A percentile compares a stretch with the other conserved stretches of the same genome.
These are phyloP conservation scores for Amphiprion percula DNA, from an alignment of 2,113 vertebrate species.

Conservation along the genomic window DNA sequence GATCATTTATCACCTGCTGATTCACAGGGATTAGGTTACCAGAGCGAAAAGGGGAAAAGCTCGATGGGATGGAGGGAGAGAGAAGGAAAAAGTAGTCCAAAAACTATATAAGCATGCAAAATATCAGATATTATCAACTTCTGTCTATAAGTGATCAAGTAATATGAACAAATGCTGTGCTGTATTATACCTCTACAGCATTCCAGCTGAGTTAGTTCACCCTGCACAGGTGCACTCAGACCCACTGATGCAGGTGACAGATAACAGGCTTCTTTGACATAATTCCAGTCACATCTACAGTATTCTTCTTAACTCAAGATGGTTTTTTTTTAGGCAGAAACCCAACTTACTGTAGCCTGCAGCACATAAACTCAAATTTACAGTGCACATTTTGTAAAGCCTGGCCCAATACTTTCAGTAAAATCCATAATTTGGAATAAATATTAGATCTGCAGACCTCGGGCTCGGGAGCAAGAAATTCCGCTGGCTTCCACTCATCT, in stretches of 20 bases:
- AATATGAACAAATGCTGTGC: conserved; percentile 11
- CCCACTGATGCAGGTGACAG: conserved; percentile 49
- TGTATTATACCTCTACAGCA: conserved; percentile 33
- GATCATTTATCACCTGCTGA: conserved; percentile 86
- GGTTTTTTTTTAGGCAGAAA: conserved; percentile 26
- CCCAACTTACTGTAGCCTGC: not conserved
- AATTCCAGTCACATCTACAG: conserved; percentile 25
- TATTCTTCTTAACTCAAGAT: conserved; percentile 9
- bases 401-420: conserved; percentile 9
- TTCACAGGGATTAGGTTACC: conserved; percentile 83
- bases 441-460: conserved; percentile 6
- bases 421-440: conserved; percentile 3
- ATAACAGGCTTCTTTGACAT: conserved; percentile 42
- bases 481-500: conserved; percentile 1
- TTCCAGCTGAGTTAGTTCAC: conserved; percentile 39
- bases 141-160: not conserved
- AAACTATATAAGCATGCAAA: not conserved
- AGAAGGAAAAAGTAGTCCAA: conserved; percentile 13
- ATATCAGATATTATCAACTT: not conserved
- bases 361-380: not conserved
- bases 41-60: conserved; percentile 41
- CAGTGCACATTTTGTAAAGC: not conserved
- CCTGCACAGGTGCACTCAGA: conserved; percentile 49
- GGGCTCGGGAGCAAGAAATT: conserved; percentile 12
- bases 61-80: conserved; percentile 34